Conservation (phyloP, 2,888 invertebrate genomes). For the Drepanosiphum platanoidis region DNA sequence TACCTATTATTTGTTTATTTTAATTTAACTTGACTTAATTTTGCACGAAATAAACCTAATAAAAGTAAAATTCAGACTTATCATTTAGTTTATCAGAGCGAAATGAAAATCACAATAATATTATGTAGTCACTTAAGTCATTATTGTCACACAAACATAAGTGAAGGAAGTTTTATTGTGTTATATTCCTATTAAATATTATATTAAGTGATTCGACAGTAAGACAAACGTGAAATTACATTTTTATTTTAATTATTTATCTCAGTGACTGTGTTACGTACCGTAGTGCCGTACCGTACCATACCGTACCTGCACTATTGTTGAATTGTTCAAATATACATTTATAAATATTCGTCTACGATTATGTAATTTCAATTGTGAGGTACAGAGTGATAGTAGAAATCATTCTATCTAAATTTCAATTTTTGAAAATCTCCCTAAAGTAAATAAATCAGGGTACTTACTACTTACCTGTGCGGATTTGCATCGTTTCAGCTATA, state of each 20-base stretch:
- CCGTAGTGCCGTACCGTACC: too few species aligned
- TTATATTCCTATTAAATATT: background rate
- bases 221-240: conserved; percentile 30
- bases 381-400: too few species aligned
- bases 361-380: conserved; percentile 31
- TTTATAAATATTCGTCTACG: background rate
- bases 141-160: background rate
- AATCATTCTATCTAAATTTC: too few species aligned
- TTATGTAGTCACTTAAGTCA: conserved; percentile 4
- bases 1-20: too few species aligned
- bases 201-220: conserved; percentile 8
- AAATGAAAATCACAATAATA: background rate
- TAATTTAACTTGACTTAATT: too few species aligned
- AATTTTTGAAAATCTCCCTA: too few species aligned
- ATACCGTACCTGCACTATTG: conserved; percentile 17
- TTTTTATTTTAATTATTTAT: background rate
- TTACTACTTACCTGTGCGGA: too few species aligned
- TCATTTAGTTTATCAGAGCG: conserved; percentile 42
- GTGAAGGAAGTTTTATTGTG: conserved; percentile 35
- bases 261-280: conserved; percentile 10
- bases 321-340: conserved; percentile 6
- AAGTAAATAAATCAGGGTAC: too few species aligned
- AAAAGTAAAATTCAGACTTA: background rate
- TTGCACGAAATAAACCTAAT: too few species aligned
- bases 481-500: too few species aligned